Base-by-base conservation (phyloP, 2,113 vertebrate species). In the Semnornis frantzii region DNA sequence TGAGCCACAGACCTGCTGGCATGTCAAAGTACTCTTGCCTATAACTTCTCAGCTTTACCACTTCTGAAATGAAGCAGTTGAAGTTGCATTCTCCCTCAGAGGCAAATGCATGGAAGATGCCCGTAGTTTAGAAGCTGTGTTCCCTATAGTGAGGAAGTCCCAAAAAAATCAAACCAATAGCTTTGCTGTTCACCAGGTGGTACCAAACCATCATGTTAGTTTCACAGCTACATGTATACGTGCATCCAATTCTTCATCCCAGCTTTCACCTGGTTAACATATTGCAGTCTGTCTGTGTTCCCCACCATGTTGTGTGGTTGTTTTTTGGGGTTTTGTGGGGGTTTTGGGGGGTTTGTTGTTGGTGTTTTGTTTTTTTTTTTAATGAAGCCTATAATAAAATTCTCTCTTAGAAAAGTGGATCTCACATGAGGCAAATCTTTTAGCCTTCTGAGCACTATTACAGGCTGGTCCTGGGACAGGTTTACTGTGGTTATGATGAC, bases 361-460 rank as follows among this genome's bases (percentile, higher is more conserved):
- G 8, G 37, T 8, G 9, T 39, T 10, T 39, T 39, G 9, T 39
- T 39, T 37, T 37, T 37, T 37, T 39, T 39, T 39, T 39, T 39
- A 39, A 48, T 1, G 2, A 52, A 89, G 59, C 27, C 78, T 65
- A 4, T 39, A 33, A 48, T 30, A 6, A 74, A 28, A 33, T 75
- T 30, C 44, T 60, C 0, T 23, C 54, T 54, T 5, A 58, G 50
- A 59, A 60, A 33, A 15, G 20, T 15, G 21, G 10, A 10, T 17
- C 60, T 80, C 2, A 2, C 19, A 28, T 27, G 21, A 63, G 27
- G 15, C 15, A 66, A 72, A 44, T 27, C 23, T 10, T 57, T 34
- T 25, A 5, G 30, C 2, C 1, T 66, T 76, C 15, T 50, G 8
- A 72, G n/a, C 5, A 0, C 10, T 44, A 10, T 33, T 76, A 8